Base-by-base conservation (phyloP, 2,113 vertebrate genomes). In the Vimba vimba region DNA sequence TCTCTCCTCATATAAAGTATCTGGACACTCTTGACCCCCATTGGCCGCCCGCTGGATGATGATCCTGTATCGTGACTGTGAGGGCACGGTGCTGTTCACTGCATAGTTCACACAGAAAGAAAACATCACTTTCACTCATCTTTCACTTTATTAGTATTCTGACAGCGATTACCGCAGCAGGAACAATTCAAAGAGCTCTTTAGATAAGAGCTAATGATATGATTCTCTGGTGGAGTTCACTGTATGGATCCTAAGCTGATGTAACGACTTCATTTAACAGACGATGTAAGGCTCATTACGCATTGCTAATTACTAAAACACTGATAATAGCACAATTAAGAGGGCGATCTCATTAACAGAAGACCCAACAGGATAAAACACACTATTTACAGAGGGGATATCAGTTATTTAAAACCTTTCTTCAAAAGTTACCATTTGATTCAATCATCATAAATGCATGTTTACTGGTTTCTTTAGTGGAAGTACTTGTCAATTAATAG, bases 1-100 rank as follows among this genome's bases (percentile, higher is more conserved):
- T 88, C 98, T 95, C 89, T 99, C 98, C 88, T 99, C 98, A 88
- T 95, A 98, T 85, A 99, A 93, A 1, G 98, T 99, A 91, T 98
- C 97, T 0, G 98, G 98, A 86, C 98, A 99, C 15, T 96, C 95
- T 60, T 96, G 96, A 82, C 97, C 98, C 87, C 96, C 96, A 74
- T 91, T 94, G 82, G 94, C 93, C 88, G 97, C 88, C 86, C 94
- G 95, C 91, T 97, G 97, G 90, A 97, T 47, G 39, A 98, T 91
- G 89, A 95, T 97, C 89, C 97, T 95, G 83, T 98, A 97, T 59
- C 98, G 93, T 68, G 96, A 99, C 92, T 99, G 97, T 69, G 95
- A 96, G 83, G 94, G 85, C 71, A 86, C 79, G 25, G 95, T 95
- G 21, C 90, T 45, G 88, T 98, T 99, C 79, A 91, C 98, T 99